phyloP scores from a whole-genome alignment of 2,797 vertebrate genomes.

The Oophaga sylvatica region DNA sequence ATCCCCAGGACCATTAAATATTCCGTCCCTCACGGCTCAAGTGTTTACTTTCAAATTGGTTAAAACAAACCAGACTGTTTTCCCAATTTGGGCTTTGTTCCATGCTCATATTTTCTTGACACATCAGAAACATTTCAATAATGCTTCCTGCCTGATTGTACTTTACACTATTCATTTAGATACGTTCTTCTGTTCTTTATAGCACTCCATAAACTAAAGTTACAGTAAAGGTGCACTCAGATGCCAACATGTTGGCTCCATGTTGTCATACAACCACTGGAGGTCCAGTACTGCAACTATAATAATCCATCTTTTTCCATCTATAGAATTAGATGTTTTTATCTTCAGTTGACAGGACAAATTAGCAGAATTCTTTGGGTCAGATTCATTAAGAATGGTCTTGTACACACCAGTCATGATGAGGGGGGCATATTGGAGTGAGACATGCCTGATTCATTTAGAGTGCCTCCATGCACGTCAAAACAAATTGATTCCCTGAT shows the following conservation, averaged over 20 bases:
- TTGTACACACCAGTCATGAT: too few species aligned
- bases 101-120: background rate
- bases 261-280: background rate
- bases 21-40: conserved; percentile 15
- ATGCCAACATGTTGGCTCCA: background rate
- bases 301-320: too few species aligned
- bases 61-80: background rate
- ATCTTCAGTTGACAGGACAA: too few species aligned
- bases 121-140: background rate
- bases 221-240: background rate
- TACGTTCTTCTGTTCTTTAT: background rate
- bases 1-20: conserved; percentile 42
- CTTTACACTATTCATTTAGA: background rate
- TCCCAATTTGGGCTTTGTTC: background rate
- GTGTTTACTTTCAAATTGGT: conserved; percentile 25
- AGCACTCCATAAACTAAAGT: too few species aligned
- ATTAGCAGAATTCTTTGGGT: too few species aligned
- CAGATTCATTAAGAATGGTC: too few species aligned
- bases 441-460: too few species aligned
- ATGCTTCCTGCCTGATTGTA: background rate
- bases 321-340: too few species aligned
- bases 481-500: too few species aligned
- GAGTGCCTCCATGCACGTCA: too few species aligned
- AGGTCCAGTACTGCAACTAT: background rate
- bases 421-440: too few species aligned